Conservation (phyloP, 2,888 invertebrate genomes). For the Drosophila atripex region DNA sequence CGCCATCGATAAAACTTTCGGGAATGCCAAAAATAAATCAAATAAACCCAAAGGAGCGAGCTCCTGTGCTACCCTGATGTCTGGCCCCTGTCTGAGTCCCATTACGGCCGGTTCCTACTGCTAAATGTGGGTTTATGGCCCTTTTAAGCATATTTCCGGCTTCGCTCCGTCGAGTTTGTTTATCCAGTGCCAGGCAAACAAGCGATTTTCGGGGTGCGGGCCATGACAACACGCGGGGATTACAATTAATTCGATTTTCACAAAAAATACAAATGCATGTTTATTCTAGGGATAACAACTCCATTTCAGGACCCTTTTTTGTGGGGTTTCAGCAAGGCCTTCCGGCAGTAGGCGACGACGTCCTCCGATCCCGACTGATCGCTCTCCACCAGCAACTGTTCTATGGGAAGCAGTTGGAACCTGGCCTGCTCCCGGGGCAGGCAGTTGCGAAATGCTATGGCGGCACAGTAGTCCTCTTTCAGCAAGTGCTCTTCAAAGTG, state of each 20-base stretch:
- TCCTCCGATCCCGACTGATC: conserved; percentile 49
- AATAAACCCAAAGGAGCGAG: conserved; percentile 40
- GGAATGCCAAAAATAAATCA: conserved; percentile 48
- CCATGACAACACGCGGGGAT: conserved; percentile 43
- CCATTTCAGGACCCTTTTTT: conserved; percentile 49
- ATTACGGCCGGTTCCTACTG: conserved; percentile 46
- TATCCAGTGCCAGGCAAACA: conserved; percentile 41
- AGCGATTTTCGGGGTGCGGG: conserved; percentile 6
- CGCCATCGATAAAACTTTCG: conserved; percentile 73
- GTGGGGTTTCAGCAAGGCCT: conserved; percentile 72
- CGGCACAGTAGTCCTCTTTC: conserved; percentile 90
- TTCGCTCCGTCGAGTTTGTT: conserved; percentile 42
- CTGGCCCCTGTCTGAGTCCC: conserved; percentile 66
- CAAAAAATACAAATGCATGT: conserved; percentile 44
- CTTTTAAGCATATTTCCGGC: conserved; percentile 75
- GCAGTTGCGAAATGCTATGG: conserved; percentile 87
- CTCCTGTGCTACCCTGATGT: conserved; percentile 50
- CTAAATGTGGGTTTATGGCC: conserved; percentile 67
- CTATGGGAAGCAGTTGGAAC: conserved; percentile 86
- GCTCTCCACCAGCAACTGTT: conserved; percentile 86
- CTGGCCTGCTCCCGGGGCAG: conserved; percentile 62
- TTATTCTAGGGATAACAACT: conserved; percentile 53
- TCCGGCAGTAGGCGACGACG: conserved; percentile 71
- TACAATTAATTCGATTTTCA: conserved; percentile 20
- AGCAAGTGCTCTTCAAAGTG: conserved; percentile 93